A percentile compares a stretch with the other conserved stretches of the same genome.
Evolutionary conservation across 2,113 vertebrate genomes (phyloP).

Genomic region (Oryzias woworae): DNA sequence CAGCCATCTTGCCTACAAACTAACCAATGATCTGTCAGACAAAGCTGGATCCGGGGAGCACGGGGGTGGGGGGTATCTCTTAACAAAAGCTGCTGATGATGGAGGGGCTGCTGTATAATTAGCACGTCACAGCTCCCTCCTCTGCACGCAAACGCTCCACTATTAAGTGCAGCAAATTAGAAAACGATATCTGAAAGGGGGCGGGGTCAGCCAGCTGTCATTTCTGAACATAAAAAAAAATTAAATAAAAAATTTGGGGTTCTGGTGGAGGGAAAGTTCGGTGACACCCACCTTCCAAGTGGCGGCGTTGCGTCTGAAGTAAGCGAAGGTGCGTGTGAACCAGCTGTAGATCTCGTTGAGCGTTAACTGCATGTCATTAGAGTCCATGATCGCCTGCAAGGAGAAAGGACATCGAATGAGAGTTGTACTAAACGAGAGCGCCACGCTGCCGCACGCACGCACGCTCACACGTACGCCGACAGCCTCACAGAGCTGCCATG

Average conservation of each 20-base stretch:
- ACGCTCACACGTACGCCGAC: slow-evolving; percentile 49
- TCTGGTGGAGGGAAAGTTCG: slow-evolving; percentile 53
- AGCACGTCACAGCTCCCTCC: slow-evolving; percentile 95
- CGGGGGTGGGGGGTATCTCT: slow-evolving; percentile 76
- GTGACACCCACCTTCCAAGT: slow-evolving; percentile 96
- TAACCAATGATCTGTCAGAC: slow-evolving; percentile 95
- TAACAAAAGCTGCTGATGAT: slow-evolving; percentile 99
- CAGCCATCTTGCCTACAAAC: slow-evolving; percentile 97
- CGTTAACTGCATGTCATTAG: slow-evolving; percentile 98
- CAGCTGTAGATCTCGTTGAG: slow-evolving; percentile 99
- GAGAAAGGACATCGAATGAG: slow-evolving; percentile 89
- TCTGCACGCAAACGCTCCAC: slow-evolving; percentile 91
- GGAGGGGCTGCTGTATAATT: slow-evolving; percentile 99
- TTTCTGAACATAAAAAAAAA: slow-evolving; percentile 76
- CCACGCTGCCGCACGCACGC: slow-evolving; percentile 64
- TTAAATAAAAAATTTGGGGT: slow-evolving; percentile 86
- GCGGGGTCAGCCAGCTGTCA: slow-evolving; percentile 99
- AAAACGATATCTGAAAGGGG: slow-evolving; percentile 97
- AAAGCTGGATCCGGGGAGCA: slow-evolving; percentile 52
- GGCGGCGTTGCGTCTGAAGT: slow-evolving; percentile 98
- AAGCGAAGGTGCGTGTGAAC: slow-evolving; percentile 99
- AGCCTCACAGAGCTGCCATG: slow-evolving; percentile 48
- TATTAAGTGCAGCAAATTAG: slow-evolving; percentile 99
- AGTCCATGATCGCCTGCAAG: slow-evolving; percentile 99
- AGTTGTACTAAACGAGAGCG: slow-evolving; percentile 82